Base-by-base conservation (phyloP, 2,113 vertebrate species). In the Talpa occidentalis region DNA sequence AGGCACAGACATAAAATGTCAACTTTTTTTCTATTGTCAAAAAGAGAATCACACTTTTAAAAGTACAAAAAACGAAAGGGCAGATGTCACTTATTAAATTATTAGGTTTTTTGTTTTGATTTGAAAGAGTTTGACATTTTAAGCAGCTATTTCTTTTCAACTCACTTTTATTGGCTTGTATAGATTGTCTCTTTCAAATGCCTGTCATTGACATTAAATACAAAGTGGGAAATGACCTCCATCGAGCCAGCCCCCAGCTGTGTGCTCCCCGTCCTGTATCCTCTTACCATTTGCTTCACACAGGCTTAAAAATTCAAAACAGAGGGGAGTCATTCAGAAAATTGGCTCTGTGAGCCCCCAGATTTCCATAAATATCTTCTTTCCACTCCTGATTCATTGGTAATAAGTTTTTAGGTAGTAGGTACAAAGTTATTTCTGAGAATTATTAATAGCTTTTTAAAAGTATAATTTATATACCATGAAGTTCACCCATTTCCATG, bases 81-180 rank as follows among this genome's bases (percentile, higher is more conserved):
- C 98, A 98, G 94, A 97, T 98, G 80, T 97, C 98, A 98, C 97
- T 98, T 98, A 98, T 96, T 98, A 98, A 98, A 98, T 98, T 98
- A 98, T 97, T 97, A 97, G 96, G 82, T 94, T 97, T 98, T 98
- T 97, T 98, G 96, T 97, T 98, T 98, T 98, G 97, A 98, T 98
- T 98, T 98, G 97, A 98, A 98, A 98, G 97, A 98, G 97, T 98
- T 96, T 98, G 98, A 98, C 98, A 98, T 98, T 98, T 98, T 98
- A 97, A 98, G 96, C 96, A 98, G 96, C 82, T 37, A 0, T 85
- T 97, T 96, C 97, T 98, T 98, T 97, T 96, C 97, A 95, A 91
- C 97, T 96, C 97, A 96, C 96, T 98, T 97, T 97, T 98, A 98
- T 70, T 98, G 97, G 97, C 97, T 96, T 96, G 95, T 98, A 98